Evolutionary conservation across 2,888 invertebrate genomes (phyloP).

Genomic region (Agriopis leucophaearia): DNA sequence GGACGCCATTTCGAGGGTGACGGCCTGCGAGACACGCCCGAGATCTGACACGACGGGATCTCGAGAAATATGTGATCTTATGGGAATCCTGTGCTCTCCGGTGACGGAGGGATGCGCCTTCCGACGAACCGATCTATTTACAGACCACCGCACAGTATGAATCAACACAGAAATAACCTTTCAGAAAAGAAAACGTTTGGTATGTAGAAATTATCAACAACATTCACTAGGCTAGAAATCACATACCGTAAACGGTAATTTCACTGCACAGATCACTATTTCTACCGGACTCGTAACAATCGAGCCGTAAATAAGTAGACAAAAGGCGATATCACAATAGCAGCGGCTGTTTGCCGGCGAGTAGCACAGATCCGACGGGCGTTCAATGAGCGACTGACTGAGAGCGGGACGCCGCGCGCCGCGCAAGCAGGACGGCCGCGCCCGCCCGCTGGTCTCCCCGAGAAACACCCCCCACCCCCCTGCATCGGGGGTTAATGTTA

Average conservation of each 20-base stretch:
- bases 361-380: conserved; percentile 72
- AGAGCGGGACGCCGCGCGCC: conserved; percentile 52
- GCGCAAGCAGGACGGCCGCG: conserved; percentile 59
- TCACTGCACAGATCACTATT: conserved; percentile 78
- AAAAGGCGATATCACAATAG: conserved; percentile 76
- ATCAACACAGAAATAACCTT: conserved; percentile 86
- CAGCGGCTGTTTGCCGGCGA: conserved; percentile 57
- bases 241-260: conserved; percentile 83
- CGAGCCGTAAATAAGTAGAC: conserved; percentile 72
- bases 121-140: conserved; percentile 81
- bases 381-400: conserved; percentile 83
- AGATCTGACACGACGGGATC: conserved; percentile 46
- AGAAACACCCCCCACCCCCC: conserved; percentile 46
- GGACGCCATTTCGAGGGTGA: conserved; percentile 81
- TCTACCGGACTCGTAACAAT: conserved; percentile 69
- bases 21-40: conserved; percentile 77
- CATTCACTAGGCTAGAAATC: conserved; percentile 69
- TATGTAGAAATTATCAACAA: conserved; percentile 76
- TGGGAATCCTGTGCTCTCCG: conserved; percentile 69
- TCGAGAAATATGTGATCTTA: conserved; percentile 59
- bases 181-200: conserved; percentile 72
- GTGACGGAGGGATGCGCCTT: conserved; percentile 79
- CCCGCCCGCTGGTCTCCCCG: conserved; percentile 51
- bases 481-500: conserved; percentile 55
- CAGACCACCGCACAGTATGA: conserved; percentile 84